Conservation (phyloP, 2,888 invertebrate species). For the Linhomoeus sp. region DNA sequence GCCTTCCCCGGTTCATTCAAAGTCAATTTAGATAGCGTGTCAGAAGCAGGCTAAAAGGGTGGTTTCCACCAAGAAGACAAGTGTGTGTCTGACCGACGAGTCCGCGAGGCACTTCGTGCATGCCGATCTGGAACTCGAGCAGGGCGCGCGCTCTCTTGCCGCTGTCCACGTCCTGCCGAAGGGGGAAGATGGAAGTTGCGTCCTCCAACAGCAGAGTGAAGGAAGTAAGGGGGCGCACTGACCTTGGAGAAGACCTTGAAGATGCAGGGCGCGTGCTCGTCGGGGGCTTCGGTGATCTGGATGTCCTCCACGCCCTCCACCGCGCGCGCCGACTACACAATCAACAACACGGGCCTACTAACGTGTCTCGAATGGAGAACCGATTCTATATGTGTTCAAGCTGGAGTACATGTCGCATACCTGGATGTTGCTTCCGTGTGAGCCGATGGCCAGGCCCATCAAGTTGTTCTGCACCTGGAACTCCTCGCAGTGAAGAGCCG, state of each 20-base stretch:
- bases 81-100: conserved; percentile 67
- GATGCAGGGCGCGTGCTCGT: neutral
- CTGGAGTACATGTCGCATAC: no score
- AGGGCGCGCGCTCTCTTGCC: conserved; percentile 76
- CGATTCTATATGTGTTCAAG: no score
- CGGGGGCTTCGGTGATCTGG: neutral
- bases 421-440: conserved; percentile 88
- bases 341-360: no score
- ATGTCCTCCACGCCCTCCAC: neutral
- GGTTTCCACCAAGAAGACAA: no score
- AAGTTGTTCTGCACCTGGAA: conserved; percentile 84
- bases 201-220: neutral
- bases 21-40: no score
- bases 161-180: conserved; percentile 50
- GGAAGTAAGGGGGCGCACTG: neutral
- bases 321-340: no score
- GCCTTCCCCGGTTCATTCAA: no score
- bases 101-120: conserved; percentile 76
- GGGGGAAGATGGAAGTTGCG: no score
- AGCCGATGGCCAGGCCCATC: conserved; percentile 96
- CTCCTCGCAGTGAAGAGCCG: conserved; percentile 54
- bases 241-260: neutral
- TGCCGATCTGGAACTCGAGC: conserved; percentile 90
- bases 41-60: no score
- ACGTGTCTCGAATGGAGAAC: no score